Base-by-base conservation (phyloP, 2,113 vertebrate species). In the Dascyllus trimaculatus region DNA sequence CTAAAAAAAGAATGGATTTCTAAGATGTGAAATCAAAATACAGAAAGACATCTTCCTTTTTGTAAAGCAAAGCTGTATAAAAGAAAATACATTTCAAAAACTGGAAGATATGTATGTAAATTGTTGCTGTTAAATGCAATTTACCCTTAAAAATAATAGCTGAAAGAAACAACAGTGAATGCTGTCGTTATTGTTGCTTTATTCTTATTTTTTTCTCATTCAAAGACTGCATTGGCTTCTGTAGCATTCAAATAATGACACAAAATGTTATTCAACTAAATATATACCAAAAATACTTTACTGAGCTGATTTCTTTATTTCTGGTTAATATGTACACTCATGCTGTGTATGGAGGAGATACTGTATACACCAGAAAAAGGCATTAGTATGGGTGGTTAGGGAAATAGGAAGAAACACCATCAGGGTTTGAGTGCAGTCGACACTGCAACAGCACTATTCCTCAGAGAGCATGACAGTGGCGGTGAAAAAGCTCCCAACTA, bases 401-500 rank as follows among this genome's bases (percentile, higher is more conserved):
- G 85, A 89, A 90, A 85, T 76, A 60, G 75, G 65, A 81, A 88
- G 85, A 86, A 93, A 93, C 70, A 88, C 78, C 69, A 89, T 92
- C 84, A 86, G 86, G 86, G 88, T 90, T 92, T 64, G 88, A 92
- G 86, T 78, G 85, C 75, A 88, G 85, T 89, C 88, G 45, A 91
- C 86, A 85, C 74, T 80, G 81, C 86, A 85, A 71, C 91, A 76
- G 62, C 62, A 69, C 71, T 76, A 87, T 87, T 93, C 93, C 92
- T 90, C 83, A 78, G 94, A 95, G 94, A 92, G 71, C 56, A 77
- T 35, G 84, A 91, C 91, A 88, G 75, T 82, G 63, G 81, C 79
- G 22, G 84, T 64, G 82, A 80, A 90, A 87, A 89, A 80, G 84
- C 88, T 84, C 73, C 86, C 89, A 93, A 92, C 91, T 92, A 94